Evolutionary conservation across 2,113 vertebrate genomes (phyloP).

Genomic region (Chaetops frenatus): DNA sequence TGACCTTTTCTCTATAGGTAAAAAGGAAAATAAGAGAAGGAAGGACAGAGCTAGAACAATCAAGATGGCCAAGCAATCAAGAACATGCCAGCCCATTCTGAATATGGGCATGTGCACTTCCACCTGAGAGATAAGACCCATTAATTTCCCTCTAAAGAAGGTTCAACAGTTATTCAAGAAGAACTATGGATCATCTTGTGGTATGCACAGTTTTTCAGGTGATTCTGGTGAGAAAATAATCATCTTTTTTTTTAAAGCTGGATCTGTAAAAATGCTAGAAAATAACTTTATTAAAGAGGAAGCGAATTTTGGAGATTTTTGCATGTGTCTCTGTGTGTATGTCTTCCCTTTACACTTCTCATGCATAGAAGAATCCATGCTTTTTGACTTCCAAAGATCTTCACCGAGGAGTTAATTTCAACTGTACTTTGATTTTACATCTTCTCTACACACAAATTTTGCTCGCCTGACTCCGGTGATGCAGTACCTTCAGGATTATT

Average conservation of each 20-base stretch:
- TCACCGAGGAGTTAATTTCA: not conserved
- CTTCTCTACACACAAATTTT: not conserved
- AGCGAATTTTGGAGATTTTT: not conserved
- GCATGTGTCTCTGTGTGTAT: not conserved
- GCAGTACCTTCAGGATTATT: not conserved
- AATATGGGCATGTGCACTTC: not conserved
- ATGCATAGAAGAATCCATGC: not conserved
- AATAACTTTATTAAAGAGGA: not conserved
- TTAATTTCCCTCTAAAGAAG: not conserved
- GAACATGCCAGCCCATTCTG: not conserved
- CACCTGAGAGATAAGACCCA: not conserved
- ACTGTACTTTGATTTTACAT: not conserved
- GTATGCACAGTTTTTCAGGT: not conserved
- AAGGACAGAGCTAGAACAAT: not conserved
- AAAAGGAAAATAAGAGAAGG: not conserved
- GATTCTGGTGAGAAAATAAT: not conserved
- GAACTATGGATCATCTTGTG: not conserved
- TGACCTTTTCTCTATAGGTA: not conserved
- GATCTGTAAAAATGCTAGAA: not conserved
- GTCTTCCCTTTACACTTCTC: not conserved
- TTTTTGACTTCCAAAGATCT: not conserved
- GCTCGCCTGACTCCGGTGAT: not conserved
- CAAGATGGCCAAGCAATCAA: not conserved
- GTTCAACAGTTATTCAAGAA: not conserved
- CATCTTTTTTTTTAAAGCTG: rapidly evolving